Base-by-base conservation (phyloP, 2,888 invertebrate species). In the Pollenia angustigena region DNA sequence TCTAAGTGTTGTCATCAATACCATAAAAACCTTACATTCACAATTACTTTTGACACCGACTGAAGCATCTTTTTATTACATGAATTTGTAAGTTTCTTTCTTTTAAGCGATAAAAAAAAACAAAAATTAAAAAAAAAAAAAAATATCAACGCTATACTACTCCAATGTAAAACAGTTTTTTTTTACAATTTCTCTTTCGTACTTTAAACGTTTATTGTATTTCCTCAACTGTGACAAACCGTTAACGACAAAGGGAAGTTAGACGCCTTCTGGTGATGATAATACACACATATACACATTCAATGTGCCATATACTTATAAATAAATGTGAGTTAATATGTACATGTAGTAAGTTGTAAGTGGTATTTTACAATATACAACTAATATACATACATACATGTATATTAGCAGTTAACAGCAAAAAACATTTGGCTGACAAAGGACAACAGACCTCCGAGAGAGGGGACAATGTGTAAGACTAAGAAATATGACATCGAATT, bases 241-340 rank as follows among this genome's bases (percentile, higher is more conserved):
- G 85, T 87, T 87, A 85, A 87, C 87, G 87, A 85, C 85, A 87
- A 87, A 85, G 87, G 87, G 87, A 87, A 85, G 87, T 87, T 87
- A 85, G 87, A 87, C 87, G 87, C 87, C 87, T 85, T 85, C 82
- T 85, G 84, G 87, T 87, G 87, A 85, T 85, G 85, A 81, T 81
- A 72, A 82, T 76, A 56, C 69, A 52, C 50, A 14, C 42, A 40
- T 1, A 54, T 18, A 68, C 4, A 44, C 12, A 54, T 52, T 32
- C 50, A 71, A 16, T 11, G 44, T 44, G 11, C 18, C 42, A 60
- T 32, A 52, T 40, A 60, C 54, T 18, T 50, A 50, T 54, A 18
- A 1, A 6, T 52, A 52, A 44, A 58, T 10, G 3, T 54, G 66
- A 14, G 32, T 40, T 1, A 42, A 4, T 52, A 16, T 10, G 6